These are phyloP conservation scores for Halichoerus grypus DNA, from an alignment of 2,113 vertebrate genomes.

Conservation along the genomic window DNA sequence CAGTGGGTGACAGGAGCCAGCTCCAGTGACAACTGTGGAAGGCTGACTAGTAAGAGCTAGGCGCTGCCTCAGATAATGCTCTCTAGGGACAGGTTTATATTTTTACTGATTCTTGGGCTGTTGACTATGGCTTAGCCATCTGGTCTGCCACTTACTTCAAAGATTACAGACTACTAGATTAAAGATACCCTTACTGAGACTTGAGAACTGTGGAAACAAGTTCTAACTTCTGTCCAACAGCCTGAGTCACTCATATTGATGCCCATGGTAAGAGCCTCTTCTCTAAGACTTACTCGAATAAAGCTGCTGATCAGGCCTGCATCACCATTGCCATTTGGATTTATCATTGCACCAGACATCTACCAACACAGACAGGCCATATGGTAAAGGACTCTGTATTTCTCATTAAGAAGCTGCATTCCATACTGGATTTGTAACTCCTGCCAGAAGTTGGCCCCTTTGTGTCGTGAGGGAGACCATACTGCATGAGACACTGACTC, in stretches of 20 bases:
- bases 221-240: neutral
- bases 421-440: neutral
- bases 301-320: neutral
- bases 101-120: neutral
- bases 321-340: neutral
- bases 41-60: neutral
- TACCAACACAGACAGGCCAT: neutral
- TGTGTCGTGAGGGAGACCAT: neutral
- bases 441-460: neutral
- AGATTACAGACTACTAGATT: neutral
- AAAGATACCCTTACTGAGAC: neutral
- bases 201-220: neutral
- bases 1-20: neutral
- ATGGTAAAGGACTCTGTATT: neutral
- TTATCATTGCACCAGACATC: neutral
- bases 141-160: neutral
- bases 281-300: neutral
- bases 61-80: neutral
- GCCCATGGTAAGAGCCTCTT: neutral
- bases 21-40: neutral
- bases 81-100: neutral
- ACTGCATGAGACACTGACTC: neutral
- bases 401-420: neutral
- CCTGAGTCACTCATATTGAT: neutral
- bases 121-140: neutral